A percentile compares a stretch with the other conserved stretches of the same genome.
Conservation (phyloP, 1,140 invertebrate species). For the Asbolus verrucosus region DNA sequence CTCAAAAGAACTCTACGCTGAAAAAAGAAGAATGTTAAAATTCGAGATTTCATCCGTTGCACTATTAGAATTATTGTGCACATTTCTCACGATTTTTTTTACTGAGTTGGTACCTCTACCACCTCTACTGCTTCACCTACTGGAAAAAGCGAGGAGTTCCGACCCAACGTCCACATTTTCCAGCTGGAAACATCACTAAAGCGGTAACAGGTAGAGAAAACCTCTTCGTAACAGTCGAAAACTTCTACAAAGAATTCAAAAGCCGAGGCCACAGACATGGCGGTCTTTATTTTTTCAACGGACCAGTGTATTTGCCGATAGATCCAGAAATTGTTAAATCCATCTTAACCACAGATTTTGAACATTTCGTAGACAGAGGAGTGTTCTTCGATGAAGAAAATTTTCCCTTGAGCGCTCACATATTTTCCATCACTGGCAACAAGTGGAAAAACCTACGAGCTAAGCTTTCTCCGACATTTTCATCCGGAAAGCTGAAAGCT, state of each 20-base stretch:
- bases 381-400: slow-evolving; percentile 63
- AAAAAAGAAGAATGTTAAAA: too few relatives aligned
- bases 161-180: slow-evolving; percentile 47
- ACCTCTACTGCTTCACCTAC: slow-evolving; percentile 48
- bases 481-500: slow-evolving; percentile 67
- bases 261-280: slow-evolving; percentile 52
- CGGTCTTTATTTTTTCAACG: slow-evolving; percentile 48
- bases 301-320: slow-evolving; percentile 54
- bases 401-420: slow-evolving; percentile 66
- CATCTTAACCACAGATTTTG: slow-evolving; percentile 67
- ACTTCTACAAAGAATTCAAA: slow-evolving; percentile 59
- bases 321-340: slow-evolving; percentile 68
- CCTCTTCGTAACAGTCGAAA: slow-evolving; percentile 2
- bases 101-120: slow-evolving; percentile 34
- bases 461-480: slow-evolving; percentile 68
- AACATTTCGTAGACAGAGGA: slow-evolving; percentile 66
- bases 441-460: slow-evolving; percentile 67
- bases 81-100: background rate
- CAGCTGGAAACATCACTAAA: slow-evolving; percentile 43
- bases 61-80: background rate
- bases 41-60: too few relatives aligned
- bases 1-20: too few relatives aligned
- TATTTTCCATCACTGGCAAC: slow-evolving; percentile 65
- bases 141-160: slow-evolving; percentile 48
- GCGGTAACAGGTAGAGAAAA: slow-evolving; percentile 22